phyloP scores from a whole-genome alignment of 2,888 invertebrate species.

The Cephus sareptanus region DNA sequence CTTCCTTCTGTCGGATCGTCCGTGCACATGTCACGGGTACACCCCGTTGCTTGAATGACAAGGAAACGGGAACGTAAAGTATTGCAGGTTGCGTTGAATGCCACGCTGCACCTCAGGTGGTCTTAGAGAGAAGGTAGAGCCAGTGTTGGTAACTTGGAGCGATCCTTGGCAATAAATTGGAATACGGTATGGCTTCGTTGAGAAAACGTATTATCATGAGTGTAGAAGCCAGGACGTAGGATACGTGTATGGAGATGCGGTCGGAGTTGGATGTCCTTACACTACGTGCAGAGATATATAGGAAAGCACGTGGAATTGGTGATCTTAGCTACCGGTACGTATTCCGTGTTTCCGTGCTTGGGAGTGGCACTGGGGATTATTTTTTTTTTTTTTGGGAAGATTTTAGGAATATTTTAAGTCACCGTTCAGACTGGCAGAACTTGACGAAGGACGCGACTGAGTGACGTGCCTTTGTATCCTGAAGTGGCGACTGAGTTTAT shows the following conservation, averaged over 20 bases:
- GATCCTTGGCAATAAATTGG: constrained; percentile 48
- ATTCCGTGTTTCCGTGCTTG: neutral
- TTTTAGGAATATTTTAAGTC: neutral
- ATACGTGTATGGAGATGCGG: neutral
- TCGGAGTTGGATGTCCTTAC: neutral
- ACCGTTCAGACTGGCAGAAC: neutral
- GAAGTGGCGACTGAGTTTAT: neutral
- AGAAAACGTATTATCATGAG: neutral
- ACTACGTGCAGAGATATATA: neutral
- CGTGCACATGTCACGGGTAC: constrained; percentile 9
- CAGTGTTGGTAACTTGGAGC: constrained; percentile 14
- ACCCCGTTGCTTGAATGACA: constrained; percentile 19
- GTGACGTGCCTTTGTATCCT: neutral
- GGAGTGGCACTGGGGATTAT: neutral
- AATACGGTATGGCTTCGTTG: constrained; percentile 34
- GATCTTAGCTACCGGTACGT: neutral
- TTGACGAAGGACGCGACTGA: neutral
- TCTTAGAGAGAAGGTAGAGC: constrained; percentile 15
- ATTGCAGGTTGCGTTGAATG: constrained; percentile 31
- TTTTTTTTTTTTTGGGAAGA: neutral
- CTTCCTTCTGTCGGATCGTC: constrained; percentile 21
- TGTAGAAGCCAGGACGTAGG: neutral
- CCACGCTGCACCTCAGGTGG: constrained; percentile 40
- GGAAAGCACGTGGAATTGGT: neutral
- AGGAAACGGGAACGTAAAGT: constrained; percentile 42